Evolutionary conservation across 30 jellyfish, hydroid and myxozoan genomes (phyloP).

Genomic region (Hydractinia echinata): DNA sequence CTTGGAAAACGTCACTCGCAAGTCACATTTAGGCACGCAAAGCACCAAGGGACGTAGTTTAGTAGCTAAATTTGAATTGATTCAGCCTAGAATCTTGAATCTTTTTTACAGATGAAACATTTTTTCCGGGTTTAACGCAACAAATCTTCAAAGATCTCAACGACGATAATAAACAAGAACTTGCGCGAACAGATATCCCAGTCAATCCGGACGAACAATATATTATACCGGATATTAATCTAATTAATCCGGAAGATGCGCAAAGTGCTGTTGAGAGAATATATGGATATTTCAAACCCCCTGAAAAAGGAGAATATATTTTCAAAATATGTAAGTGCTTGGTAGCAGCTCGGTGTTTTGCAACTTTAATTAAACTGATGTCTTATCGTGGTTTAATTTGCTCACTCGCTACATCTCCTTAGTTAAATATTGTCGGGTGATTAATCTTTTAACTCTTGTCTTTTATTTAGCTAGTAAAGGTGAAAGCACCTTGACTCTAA

Average conservation of each 20-base stretch:
- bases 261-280: conserved; percentile 71
- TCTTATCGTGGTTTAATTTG: not conserved
- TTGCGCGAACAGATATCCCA: conserved; percentile 54
- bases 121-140: conserved; percentile 70
- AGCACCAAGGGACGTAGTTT: too few species aligned
- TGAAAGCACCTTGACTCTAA: conserved; percentile 56
- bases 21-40: too few species aligned
- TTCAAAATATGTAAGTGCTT: conserved; percentile 66
- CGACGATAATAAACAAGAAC: conserved; percentile 66
- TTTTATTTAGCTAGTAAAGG: conserved; percentile 74
- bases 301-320: conserved; percentile 67
- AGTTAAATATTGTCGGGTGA: not conserved
- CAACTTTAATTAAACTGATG: not conserved
- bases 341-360: not conserved
- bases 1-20: too few species aligned
- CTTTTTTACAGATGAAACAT: not conserved
- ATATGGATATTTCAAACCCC: conserved; percentile 79
- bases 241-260: conserved; percentile 23
- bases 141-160: conserved; percentile 63
- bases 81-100: too few species aligned
- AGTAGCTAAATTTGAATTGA: too few species aligned
- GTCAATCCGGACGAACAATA: conserved; percentile 63
- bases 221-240: conserved; percentile 38
- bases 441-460: too few species aligned
- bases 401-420: not conserved